Conservation (phyloP, 2,888 invertebrate genomes). For the Catocala sponsa region DNA sequence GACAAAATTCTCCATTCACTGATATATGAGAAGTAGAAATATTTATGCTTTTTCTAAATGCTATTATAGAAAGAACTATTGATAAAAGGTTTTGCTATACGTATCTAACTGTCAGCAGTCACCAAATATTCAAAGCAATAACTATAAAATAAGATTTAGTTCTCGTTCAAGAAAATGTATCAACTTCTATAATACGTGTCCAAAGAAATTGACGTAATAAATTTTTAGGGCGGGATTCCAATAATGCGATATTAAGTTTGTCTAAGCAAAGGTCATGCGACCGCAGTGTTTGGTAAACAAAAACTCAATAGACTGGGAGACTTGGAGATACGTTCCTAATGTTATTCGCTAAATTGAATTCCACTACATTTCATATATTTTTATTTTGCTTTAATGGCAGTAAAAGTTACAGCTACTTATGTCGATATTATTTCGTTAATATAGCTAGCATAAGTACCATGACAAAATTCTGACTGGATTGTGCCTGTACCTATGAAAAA, state of each 20-base stretch:
- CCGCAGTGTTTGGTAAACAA: constrained; percentile 50
- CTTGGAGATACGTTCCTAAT: constrained; percentile 6
- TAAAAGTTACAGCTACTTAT: too few relatives aligned
- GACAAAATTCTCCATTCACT: too few relatives aligned
- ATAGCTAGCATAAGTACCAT: too few relatives aligned
- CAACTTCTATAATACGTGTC: background rate
- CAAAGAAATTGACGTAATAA: constrained; percentile 8
- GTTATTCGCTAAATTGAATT: constrained; percentile 5
- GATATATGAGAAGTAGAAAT: too few relatives aligned
- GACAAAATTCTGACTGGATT: too few relatives aligned
- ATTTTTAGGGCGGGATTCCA: constrained; percentile 28
- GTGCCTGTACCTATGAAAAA: too few relatives aligned
- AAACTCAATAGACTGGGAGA: constrained; percentile 6
- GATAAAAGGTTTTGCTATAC: background rate
- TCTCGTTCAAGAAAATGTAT: background rate
- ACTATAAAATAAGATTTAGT: background rate
- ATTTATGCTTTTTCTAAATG: too few relatives aligned
- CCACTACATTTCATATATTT: background rate
- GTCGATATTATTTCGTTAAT: too few relatives aligned
- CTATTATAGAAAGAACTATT: background rate
- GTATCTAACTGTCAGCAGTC: background rate
- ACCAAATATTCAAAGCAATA: constrained; percentile 2
- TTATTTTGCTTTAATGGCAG: too few relatives aligned
- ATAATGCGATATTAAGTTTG: constrained; percentile 51
- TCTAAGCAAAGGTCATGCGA: constrained; percentile 50